phyloP scores from a whole-genome alignment of 2,888 invertebrate genomes.

The Frankliniella fusca region DNA sequence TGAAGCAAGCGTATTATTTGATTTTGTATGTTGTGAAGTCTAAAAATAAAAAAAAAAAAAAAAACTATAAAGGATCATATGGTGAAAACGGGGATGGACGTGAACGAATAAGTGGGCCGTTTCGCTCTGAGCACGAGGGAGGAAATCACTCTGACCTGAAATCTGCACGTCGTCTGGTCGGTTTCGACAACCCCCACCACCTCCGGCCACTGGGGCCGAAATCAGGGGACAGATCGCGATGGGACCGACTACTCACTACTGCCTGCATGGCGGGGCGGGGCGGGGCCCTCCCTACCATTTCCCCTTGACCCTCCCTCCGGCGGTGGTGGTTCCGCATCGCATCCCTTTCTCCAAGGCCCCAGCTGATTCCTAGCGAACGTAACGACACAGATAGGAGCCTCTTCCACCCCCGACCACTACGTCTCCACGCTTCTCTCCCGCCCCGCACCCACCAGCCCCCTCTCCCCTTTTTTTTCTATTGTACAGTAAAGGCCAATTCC shows the following conservation, averaged over 20 bases:
- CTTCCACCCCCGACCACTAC: neutral
- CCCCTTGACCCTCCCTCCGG: neutral
- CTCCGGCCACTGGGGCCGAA: neutral
- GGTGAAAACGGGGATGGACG: too few relatives aligned
- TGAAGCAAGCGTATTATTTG: too few relatives aligned
- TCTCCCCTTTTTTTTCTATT: constrained; percentile 9
- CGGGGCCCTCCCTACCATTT: neutral
- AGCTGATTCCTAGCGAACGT: constrained; percentile 23
- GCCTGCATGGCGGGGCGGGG: too few relatives aligned
- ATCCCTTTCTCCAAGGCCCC: constrained; percentile 21
- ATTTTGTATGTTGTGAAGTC: too few relatives aligned
- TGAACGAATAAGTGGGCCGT: too few relatives aligned
- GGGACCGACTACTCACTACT: too few relatives aligned
- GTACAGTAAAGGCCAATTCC: constrained; percentile 13
- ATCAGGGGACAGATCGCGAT: too few relatives aligned
- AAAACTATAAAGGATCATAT: too few relatives aligned
- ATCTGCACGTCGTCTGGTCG: too few relatives aligned
- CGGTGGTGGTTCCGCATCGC: constrained; percentile 18
- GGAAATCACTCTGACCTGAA: too few relatives aligned
- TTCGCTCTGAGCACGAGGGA: too few relatives aligned
- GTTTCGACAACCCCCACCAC: neutral
- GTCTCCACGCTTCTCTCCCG: neutral
- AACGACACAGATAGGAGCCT: constrained; percentile 17
- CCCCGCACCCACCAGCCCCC: neutral
- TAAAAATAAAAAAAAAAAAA: too few relatives aligned